A percentile compares a stretch with the other conserved stretches of the same genome.
These are phyloP conservation scores for zebrafish (Danio rerio) DNA, from an alignment of 2,113 vertebrate species.

Conservation along the genomic window DNA sequence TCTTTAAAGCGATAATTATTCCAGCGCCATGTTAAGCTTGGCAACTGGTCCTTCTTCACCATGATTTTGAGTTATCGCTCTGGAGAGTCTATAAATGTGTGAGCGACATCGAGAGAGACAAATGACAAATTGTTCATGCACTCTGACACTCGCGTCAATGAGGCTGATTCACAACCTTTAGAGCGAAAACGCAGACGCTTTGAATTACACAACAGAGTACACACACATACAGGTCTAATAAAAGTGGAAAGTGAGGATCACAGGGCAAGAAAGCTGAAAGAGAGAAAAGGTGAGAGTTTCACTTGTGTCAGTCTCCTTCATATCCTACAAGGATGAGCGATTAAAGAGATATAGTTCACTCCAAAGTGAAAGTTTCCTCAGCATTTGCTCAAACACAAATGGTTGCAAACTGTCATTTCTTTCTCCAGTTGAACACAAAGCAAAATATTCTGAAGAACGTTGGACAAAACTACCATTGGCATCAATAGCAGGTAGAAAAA, in stretches of 20 bases:
- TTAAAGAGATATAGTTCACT: no score
- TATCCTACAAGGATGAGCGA: no score
- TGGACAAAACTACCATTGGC: no score
- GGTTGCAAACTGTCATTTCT: no score
- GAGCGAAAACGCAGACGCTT: slow-evolving; percentile 48
- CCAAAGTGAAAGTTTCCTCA: no score
- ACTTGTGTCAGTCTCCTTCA: background rate
- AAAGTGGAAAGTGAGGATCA: slow-evolving; percentile 13
- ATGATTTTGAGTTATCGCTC: slow-evolving; percentile 47
- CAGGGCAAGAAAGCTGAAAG: background rate
- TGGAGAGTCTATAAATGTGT: slow-evolving; percentile 21
- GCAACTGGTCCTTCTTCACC: slow-evolving; percentile 13
- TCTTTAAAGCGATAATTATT: slow-evolving; percentile 43
- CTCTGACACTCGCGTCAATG: slow-evolving; percentile 50
- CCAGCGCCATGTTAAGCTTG: slow-evolving; percentile 25
- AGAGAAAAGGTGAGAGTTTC: slow-evolving; percentile 18
- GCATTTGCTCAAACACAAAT: no score
- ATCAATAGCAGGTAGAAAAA: no score
- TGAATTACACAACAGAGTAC: slow-evolving; percentile 45
- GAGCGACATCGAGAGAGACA: slow-evolving; percentile 26
- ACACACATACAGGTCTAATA: slow-evolving; percentile 27
- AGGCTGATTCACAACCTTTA: slow-evolving; percentile 53
- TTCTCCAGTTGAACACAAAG: no score
- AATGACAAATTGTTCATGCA: slow-evolving; percentile 48
- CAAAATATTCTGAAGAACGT: no score